Evolutionary conservation across 2,797 vertebrate species (phyloP), one percentile per base, ranked within the genome.

Genomic region (Danio tinwini): DNA sequence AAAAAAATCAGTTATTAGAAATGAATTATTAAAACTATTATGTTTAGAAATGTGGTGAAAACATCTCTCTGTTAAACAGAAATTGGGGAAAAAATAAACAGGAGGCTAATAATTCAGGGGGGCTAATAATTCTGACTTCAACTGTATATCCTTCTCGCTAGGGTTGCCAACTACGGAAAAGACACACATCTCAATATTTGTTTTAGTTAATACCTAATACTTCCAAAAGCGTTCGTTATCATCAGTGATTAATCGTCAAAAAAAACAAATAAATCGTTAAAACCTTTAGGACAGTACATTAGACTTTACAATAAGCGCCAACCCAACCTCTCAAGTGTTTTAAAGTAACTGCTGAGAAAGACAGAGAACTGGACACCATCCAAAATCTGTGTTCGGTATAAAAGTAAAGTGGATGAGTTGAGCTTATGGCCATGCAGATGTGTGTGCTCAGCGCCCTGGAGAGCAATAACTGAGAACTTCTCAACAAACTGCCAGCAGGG

Each of bases 371-470:
- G 47, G 42, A 73, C n/a, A 82, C 21, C 39, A 9, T 67, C 73
- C 17, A 29, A 80, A 70, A 62, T 19, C 19, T 14, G 29, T 21
- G 19, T 74, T 61, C 12, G 13, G 71, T 73, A 63, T 56, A 37
- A 70, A 70, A 65, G 40, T 52, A 79, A 79, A 80, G 78, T 42
- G 59, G 53, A 78, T 70, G 55, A 78, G 19, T 16, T 47, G 78
- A 73, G 61, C 78, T 80, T 56, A 58, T 53, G 59, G 58, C 40
- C 50, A 47, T 73, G 59, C n/a, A 73, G 69, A 73, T 73, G 50
- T 80, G 78, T 80, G 78, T 73, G 69, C 78, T 80, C 78, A 65
- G 78, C 69, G 6, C 77, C 61, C 69, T 40, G 44, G 44, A 73
- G 69, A 73, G 59, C 61, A 73, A 65, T 72, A 80, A 65, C 50